Conservation (phyloP, 2,888 invertebrate genomes). For the Poecilobothrus nobilitatus region DNA sequence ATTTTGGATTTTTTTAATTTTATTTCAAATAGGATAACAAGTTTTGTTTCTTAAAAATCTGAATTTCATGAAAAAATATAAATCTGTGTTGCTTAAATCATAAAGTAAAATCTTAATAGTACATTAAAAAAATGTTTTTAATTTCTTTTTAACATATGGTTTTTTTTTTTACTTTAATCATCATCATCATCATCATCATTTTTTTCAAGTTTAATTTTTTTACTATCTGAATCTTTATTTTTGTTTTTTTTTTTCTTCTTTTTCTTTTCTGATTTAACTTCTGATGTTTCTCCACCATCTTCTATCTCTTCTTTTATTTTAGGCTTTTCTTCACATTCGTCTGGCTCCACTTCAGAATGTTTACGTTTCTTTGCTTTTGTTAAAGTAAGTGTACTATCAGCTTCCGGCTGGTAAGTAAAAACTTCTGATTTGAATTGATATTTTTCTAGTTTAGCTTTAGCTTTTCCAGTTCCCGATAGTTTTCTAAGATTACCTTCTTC, state of each 20-base stretch:
- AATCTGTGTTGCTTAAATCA: too few species aligned
- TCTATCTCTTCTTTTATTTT: slow-evolving; percentile 19
- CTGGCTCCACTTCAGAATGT: slow-evolving; percentile 43
- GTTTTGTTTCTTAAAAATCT: too few species aligned
- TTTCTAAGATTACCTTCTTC: slow-evolving; percentile 77
- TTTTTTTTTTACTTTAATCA: too few species aligned
- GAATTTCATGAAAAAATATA: too few species aligned
- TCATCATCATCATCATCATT: not conserved
- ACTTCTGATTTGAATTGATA: slow-evolving; percentile 71
- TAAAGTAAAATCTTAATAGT: too few species aligned
- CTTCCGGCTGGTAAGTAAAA: slow-evolving; percentile 66
- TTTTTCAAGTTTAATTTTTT: slow-evolving; percentile 22
- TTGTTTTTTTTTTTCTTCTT: slow-evolving; percentile 45
- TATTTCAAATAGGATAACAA: too few species aligned
- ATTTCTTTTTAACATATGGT: too few species aligned
- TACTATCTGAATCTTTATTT: slow-evolving; percentile 36
- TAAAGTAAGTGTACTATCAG: slow-evolving; percentile 68
- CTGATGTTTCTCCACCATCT: slow-evolving; percentile 21
- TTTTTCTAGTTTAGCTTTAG: slow-evolving; percentile 84
- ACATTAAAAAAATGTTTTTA: too few species aligned
- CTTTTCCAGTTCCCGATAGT: slow-evolving; percentile 83
- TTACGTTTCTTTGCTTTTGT: slow-evolving; percentile 40
- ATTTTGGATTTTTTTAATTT: too few species aligned
- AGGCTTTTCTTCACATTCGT: not conserved
- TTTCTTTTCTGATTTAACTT: slow-evolving; percentile 45